These are phyloP conservation scores for Clepsis dumicolana DNA, from an alignment of 2,888 invertebrate genomes.

Conservation along the genomic window DNA sequence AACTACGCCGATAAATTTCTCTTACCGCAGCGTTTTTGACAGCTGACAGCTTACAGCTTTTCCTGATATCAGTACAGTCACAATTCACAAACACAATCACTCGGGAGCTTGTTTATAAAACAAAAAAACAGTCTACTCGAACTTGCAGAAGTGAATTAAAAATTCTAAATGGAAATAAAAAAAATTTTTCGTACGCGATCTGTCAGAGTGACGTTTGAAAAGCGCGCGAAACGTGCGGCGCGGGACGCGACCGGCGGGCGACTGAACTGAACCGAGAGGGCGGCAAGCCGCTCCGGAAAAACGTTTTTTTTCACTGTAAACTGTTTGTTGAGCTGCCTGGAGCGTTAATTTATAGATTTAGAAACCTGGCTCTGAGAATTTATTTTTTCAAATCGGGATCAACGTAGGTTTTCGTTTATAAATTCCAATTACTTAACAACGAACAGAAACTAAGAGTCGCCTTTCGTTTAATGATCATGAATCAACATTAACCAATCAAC, in stretches of 20 bases:
- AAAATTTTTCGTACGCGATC: constrained; percentile 52
- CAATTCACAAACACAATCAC: constrained; percentile 61
- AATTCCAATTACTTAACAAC: neutral
- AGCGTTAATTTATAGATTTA: constrained; percentile 40
- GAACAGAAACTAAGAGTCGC: neutral
- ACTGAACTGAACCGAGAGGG: constrained; percentile 73
- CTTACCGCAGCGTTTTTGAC: constrained; percentile 78
- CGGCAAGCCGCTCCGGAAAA: constrained; percentile 59
- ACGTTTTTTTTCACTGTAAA: constrained; percentile 50
- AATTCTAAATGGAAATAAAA: neutral
- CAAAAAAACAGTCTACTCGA: constrained; percentile 42
- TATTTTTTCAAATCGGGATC: constrained; percentile 5
- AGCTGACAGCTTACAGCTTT: constrained; percentile 66
- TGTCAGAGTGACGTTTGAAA: constrained; percentile 50
- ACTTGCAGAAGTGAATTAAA: constrained; percentile 17
- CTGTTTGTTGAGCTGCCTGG: constrained; percentile 44
- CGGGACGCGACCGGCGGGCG: constrained; percentile 52
- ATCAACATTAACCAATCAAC: no score
- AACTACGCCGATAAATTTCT: constrained; percentile 56
- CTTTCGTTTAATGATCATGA: no score
- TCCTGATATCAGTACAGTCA: constrained; percentile 60
- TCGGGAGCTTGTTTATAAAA: constrained; percentile 39
- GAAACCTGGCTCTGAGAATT: constrained; percentile 26
- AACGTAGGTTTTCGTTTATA: neutral
- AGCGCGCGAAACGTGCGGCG: constrained; percentile 59